Evolutionary conservation across 2,888 invertebrate species (phyloP), one percentile per base, ranked within the genome.

Genomic region (Salpingus planirostris): DNA sequence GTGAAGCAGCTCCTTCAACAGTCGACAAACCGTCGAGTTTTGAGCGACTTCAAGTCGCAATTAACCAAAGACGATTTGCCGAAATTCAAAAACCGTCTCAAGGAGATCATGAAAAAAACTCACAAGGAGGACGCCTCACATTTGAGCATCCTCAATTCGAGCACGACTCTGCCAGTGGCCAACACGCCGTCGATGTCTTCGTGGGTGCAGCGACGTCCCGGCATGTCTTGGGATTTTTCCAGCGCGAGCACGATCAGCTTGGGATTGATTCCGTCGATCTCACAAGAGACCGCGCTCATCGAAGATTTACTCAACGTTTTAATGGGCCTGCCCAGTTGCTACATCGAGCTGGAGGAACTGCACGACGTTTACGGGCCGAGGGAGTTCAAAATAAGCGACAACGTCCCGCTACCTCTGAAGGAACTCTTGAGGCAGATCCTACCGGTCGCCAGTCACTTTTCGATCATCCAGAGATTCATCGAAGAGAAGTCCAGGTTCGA

Each of bases 381-480:
- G 34, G 72, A 69, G 24, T 86, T 87, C 56, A 65, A 65, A 29
- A 73, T 86, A 49, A 74, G 78, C n/a, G 72, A 77, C 11, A 76
- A 80, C 51, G 68, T 86, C 40, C 79, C 85, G 60, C 71, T 73
- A 46, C 83, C 90, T 0, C 67, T 91, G 29, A 76, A 75, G 47
- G 84, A 86, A 59, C 69, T 89, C 23, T 77, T 84, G 0, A 74
- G 78, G 50, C 80, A 87, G 60, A 86, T 93, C 59, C 65, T 93
- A 33, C 92, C 91, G 0, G 60, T 96, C 18, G 92, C 91, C 24
- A 82, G 85, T 1, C 76, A 89, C 62, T 93, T 89, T 61, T 89
- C 90, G 0, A 79, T 83, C 49, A 78, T 93, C 18, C 78, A 87
- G 36, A 72, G 85, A 51, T 93, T 92, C 60, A 78, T 86, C 30